phyloP scores from a whole-genome alignment of 2,113 vertebrate species.

The Xyliphius kryptos region DNA sequence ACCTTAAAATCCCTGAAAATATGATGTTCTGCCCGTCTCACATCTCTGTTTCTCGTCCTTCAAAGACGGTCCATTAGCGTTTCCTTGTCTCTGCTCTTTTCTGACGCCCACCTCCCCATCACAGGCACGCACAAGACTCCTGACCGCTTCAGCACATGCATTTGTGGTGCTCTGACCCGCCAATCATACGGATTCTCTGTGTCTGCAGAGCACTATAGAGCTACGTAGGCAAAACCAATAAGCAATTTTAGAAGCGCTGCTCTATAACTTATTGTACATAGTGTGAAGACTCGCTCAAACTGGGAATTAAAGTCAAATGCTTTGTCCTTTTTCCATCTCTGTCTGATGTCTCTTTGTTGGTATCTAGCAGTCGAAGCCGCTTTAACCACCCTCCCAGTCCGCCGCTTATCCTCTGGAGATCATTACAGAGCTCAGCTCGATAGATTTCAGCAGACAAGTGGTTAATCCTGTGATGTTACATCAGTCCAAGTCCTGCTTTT shows the following conservation, averaged over 20 bases:
- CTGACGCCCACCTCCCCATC: background rate
- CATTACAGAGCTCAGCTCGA: background rate
- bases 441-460: constrained; percentile 5
- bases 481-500: background rate
- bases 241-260: constrained; percentile 56
- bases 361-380: too few species aligned
- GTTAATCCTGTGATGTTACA: constrained; percentile 5
- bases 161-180: too few species aligned
- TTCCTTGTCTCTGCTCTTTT: constrained; percentile 13
- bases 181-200: too few species aligned
- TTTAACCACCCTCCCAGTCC: too few species aligned
- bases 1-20: constrained; percentile 89
- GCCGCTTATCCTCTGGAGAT: background rate
- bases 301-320: constrained; percentile 65
- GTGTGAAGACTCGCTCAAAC: constrained; percentile 57
- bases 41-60: constrained; percentile 4
- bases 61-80: too few species aligned
- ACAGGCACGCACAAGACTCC: constrained; percentile 50
- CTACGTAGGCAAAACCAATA: constrained; percentile 34
- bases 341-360: constrained; percentile 56
- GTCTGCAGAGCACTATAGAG: too few species aligned
- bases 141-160: too few species aligned
- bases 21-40: constrained; percentile 58
- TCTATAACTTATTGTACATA: constrained; percentile 94
- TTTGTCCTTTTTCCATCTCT: constrained; percentile 62